phyloP scores from a whole-genome alignment of 2,888 invertebrate genomes.

The Cephus pygmeus region DNA sequence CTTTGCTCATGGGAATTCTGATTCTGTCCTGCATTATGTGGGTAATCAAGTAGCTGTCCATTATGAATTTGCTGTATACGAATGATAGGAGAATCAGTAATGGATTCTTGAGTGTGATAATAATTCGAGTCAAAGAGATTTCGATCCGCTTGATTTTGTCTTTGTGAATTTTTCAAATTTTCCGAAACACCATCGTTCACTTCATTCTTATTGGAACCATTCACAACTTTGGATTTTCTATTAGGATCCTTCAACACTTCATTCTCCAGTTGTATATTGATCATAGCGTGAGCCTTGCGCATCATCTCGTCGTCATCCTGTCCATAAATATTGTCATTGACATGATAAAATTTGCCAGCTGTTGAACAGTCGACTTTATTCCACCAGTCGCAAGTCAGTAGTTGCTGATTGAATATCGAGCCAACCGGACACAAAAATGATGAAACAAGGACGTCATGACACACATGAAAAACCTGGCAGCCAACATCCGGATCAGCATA shows the following conservation, averaged over 20 bases:
- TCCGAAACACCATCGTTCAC: background rate
- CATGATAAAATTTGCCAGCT: constrained; percentile 65
- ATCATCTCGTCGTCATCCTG: constrained; percentile 69
- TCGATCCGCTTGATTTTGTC: background rate
- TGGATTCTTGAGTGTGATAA: background rate
- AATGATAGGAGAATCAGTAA: constrained; percentile 39
- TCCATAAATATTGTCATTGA: constrained; percentile 63
- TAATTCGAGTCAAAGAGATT: background rate
- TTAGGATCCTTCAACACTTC: constrained; percentile 40
- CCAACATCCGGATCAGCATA: constrained; percentile 75
- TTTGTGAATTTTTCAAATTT: constrained; percentile 2
- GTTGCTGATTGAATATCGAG: constrained; percentile 75
- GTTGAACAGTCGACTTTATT: constrained; percentile 73
- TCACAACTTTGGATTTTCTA: constrained; percentile 16
- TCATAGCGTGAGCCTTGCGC: constrained; percentile 71
- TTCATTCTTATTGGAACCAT: background rate
- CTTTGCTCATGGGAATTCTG: constrained; percentile 5
- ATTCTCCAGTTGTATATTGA: constrained; percentile 66
- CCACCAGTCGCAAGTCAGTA: constrained; percentile 78
- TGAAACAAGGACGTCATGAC: constrained; percentile 70
- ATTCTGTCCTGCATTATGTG: background rate
- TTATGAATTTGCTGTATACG: constrained; percentile 28
- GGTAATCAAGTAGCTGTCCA: background rate
- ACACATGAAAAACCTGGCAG: constrained; percentile 77
- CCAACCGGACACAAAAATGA: constrained; percentile 77